phyloP scores from a whole-genome alignment of 2,113 vertebrate species.

The Tringa solitaria region DNA sequence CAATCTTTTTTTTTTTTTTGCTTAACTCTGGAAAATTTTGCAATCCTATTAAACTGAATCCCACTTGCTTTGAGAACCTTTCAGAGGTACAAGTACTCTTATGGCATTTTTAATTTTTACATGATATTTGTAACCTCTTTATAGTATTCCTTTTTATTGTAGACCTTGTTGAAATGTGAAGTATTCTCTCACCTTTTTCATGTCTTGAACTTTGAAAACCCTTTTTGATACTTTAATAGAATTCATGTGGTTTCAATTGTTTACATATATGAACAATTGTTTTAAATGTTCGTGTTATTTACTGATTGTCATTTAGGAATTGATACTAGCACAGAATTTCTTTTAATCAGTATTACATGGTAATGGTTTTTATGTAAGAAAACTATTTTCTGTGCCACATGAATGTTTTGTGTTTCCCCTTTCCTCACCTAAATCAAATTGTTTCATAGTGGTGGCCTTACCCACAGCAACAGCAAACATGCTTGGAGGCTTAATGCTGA shows the following conservation, averaged over 20 bases:
- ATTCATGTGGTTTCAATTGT: conserved; percentile 67
- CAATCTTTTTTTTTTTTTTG: conserved; percentile 30
- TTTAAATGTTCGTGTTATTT: conserved; percentile 59
- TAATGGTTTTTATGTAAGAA: conserved; percentile 18
- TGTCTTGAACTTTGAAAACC: conserved; percentile 17
- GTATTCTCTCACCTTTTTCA: conserved; percentile 6
- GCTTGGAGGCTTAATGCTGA: conserved; percentile 40
- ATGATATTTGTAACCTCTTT: conserved; percentile 66
- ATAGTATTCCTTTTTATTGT: conserved; percentile 72
- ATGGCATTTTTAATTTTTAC: conserved; percentile 42
- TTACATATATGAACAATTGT: conserved; percentile 61
- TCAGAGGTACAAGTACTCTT: conserved; percentile 55
- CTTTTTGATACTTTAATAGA: conserved; percentile 22
- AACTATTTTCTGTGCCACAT: conserved; percentile 22
- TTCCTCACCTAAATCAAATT: not conserved
- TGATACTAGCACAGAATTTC: conserved; percentile 15
- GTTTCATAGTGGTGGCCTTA: not conserved
- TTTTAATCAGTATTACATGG: not conserved
- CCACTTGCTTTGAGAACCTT: conserved; percentile 39
- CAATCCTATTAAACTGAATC: conserved; percentile 48
- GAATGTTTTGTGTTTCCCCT: conserved; percentile 35
- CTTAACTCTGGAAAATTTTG: conserved; percentile 61
- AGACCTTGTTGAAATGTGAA: conserved; percentile 48
- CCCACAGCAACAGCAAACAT: conserved; percentile 31
- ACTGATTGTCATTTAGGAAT: conserved; percentile 39